Base-by-base conservation (phyloP, 2,113 vertebrate species). In the Sisor rabdophorus region DNA sequence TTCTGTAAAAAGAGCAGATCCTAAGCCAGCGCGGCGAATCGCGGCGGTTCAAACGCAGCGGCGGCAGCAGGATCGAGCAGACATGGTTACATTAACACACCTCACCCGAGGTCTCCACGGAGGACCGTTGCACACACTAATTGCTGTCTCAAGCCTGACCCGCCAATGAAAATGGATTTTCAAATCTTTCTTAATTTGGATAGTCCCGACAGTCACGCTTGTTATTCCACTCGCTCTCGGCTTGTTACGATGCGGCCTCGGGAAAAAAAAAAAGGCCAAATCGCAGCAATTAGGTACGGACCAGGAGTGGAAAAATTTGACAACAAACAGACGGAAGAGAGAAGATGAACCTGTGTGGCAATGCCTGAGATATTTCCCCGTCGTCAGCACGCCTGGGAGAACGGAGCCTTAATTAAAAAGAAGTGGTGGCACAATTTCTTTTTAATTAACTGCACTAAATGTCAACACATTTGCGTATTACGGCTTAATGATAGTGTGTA, bases 141-240 rank as follows among this genome's bases (percentile, higher is more conserved):
- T 91, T 89, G 88, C 81, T 87, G 88, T 87, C 86, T 87, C 1
- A 78, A 85, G 83, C 79, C 24, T 28, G 82, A 77, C 84, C 84
- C n/a, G n/a, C n/a, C 82, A 78, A 85, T 85, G 59, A 89, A 90
- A 90, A 90, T 87, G 85, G 84, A 87, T 90, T 91, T 89, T 88
- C 79, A 86, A 87, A 89, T 89, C 85, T 73, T 36, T 86, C 85
- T 80, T 88, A 89, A 89, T 91, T 88, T 88, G 87, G 86, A 83
- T 87, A 82, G 78, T 86, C 76, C 85, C 82, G 83, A 84, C 79
- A 78, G 84, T 84, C 83, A 75, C 76, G 88, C 87, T 86, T 86
- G 86, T 87, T 88, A 89, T 89, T 87, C 76, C 17, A 50, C 44
- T 24, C 22, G 44, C 24, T 36, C 65, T 22, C 24, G 22, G 65